Percentiles rank a stretch among this genome's conserved stretches.
These are phyloP conservation scores for Nibea albiflora DNA, from an alignment of 2,113 vertebrate species.

Conservation along the genomic window DNA sequence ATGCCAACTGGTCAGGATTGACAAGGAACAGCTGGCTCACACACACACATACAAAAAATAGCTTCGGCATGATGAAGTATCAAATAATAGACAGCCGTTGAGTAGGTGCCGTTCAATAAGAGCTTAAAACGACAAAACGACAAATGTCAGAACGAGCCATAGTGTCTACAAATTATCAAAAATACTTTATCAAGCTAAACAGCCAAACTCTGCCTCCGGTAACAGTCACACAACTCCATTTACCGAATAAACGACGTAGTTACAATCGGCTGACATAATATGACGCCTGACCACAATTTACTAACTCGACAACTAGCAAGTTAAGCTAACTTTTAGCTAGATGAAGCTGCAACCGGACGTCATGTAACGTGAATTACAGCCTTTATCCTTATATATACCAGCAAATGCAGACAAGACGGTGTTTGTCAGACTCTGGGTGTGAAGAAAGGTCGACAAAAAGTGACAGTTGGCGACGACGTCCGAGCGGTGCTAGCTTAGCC, in stretches of 20 bases:
- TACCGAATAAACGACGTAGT: background rate
- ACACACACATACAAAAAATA: constrained; percentile 61
- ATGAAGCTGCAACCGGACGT: background rate
- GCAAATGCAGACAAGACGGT: accelerated
- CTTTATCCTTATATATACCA: background rate
- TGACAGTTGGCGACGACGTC: constrained; percentile 1
- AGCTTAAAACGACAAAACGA: background rate
- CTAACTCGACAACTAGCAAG: constrained; percentile 3
- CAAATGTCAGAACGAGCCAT: background rate
- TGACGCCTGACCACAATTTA: background rate
- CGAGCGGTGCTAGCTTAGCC: constrained; percentile 64
- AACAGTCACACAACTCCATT: background rate
- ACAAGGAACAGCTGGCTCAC: constrained; percentile 81
- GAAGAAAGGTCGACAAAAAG: constrained; percentile 4
- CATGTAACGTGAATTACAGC: background rate
- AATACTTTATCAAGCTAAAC: background rate
- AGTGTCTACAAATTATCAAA: background rate
- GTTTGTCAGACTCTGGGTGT: background rate
- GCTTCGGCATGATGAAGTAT: constrained; percentile 67
- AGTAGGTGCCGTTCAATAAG: background rate
- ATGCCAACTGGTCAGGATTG: constrained; percentile 79
- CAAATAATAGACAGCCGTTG: constrained; percentile 67
- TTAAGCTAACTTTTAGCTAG: constrained; percentile 55
- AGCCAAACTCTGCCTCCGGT: background rate
- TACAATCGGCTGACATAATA: too few relatives aligned